Evolutionary conservation across 2,797 vertebrate species (phyloP).

Genomic region (Betta splendens): DNA sequence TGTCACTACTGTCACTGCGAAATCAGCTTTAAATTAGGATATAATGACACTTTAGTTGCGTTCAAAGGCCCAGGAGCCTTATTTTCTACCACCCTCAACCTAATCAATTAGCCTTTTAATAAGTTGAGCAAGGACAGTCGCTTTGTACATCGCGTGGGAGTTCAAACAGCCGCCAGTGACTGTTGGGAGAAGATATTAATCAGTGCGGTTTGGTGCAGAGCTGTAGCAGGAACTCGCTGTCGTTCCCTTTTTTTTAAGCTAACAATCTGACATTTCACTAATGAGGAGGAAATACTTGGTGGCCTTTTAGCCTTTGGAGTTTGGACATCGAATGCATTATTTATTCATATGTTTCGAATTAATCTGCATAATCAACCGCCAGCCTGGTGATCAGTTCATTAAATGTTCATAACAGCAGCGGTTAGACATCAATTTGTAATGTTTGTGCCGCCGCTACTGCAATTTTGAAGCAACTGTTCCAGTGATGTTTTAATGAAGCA

Average conservation of each 20-base stretch:
- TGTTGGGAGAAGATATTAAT: conserved; percentile 13
- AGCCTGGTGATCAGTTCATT: conserved; percentile 7
- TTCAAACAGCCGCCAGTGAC: background rate
- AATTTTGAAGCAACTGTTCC: background rate
- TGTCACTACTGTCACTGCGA: background rate
- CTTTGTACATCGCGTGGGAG: background rate
- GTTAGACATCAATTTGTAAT: background rate
- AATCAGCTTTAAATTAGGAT: background rate
- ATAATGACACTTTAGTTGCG: background rate
- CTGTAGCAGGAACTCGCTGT: conserved; percentile 12
- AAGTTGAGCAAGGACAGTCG: background rate
- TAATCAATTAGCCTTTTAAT: conserved; percentile 2
- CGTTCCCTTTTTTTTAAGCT: background rate
- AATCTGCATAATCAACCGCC: conserved; percentile 7
- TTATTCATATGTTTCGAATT: conserved; percentile 10
- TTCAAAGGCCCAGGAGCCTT: background rate
- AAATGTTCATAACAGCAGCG: conserved; percentile 2
- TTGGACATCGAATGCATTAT: conserved; percentile 11
- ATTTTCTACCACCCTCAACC: background rate
- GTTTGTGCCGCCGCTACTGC: background rate
- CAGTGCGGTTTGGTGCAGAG: background rate
- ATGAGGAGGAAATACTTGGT: background rate
- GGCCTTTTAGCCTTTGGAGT: conserved; percentile 15
- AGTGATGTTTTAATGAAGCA: conserved; percentile 5
- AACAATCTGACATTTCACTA: background rate